These are phyloP conservation scores for Marmota flaviventris DNA, from an alignment of 2,113 vertebrate genomes.

Conservation along the genomic window DNA sequence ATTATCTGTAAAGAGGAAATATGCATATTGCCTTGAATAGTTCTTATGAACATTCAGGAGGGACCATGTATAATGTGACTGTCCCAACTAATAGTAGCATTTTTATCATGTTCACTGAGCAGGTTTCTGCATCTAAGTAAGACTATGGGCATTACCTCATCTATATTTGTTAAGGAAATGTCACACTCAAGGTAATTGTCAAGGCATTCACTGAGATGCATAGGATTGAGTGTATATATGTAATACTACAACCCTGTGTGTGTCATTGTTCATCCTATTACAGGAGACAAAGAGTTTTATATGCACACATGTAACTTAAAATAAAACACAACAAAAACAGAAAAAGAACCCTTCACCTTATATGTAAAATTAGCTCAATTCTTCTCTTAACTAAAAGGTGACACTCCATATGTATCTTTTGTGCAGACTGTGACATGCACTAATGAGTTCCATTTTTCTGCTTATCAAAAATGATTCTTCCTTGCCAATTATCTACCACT, in stretches of 20 bases:
- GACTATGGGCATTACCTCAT: neutral
- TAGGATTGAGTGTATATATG: no score
- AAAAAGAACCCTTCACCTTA: neutral
- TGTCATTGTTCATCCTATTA: neutral
- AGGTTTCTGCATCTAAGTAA: neutral
- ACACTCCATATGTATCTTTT: neutral
- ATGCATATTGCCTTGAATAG: neutral
- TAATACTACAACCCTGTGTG: neutral
- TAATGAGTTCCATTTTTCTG: slow-evolving; percentile 40
- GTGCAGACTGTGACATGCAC: neutral
- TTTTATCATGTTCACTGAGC: neutral
- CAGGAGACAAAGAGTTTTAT: neutral
- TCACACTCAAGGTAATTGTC: neutral
- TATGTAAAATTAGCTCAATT: neutral
- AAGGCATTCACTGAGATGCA: neutral
- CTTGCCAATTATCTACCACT: slow-evolving; percentile 49
- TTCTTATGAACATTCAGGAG: neutral
- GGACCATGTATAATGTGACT: neutral
- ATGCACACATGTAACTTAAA: neutral
- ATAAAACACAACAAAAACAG: neutral
- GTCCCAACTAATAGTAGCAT: neutral
- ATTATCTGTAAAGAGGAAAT: neutral
- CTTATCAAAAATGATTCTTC: slow-evolving; percentile 36
- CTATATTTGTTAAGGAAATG: neutral
- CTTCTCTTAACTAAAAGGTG: neutral